Evolutionary conservation across 2,888 invertebrate genomes (phyloP).

Genomic region (Tetramorium bicarinatum): DNA sequence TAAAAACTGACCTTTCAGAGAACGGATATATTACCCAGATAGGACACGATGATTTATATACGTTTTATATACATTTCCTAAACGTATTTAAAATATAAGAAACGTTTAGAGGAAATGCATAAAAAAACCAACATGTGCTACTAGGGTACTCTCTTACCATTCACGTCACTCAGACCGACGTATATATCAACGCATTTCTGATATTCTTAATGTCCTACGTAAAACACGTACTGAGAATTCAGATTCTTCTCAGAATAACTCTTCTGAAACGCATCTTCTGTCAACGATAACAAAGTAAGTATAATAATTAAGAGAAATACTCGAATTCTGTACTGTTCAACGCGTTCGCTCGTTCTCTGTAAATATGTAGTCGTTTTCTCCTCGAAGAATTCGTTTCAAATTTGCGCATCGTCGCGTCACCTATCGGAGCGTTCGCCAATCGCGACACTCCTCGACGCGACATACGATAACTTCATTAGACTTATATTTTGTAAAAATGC

Average conservation of each 20-base stretch:
- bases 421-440: not conserved
- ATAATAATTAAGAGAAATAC: not conserved
- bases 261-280: not conserved
- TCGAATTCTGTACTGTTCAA: not conserved
- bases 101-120: no score
- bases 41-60: no score
- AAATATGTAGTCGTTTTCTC: no score
- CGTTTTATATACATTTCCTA: no score
- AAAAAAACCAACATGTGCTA: no score
- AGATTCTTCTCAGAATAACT: not conserved
- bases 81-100: no score
- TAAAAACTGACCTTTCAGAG: not conserved
- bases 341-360: not conserved
- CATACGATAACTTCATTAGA: no score
- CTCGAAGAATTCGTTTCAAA: not conserved
- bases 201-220: not conserved
- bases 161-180: not conserved
- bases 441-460: no score
- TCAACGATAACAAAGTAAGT: not conserved
- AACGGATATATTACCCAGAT: not conserved
- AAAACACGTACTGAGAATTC: not conserved
- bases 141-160: not conserved
- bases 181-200: not conserved
- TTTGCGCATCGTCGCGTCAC: not conserved
- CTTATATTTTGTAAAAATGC: no score